Base-by-base conservation (phyloP, 2,797 vertebrate genomes). In the Aulostomus chinensis region DNA sequence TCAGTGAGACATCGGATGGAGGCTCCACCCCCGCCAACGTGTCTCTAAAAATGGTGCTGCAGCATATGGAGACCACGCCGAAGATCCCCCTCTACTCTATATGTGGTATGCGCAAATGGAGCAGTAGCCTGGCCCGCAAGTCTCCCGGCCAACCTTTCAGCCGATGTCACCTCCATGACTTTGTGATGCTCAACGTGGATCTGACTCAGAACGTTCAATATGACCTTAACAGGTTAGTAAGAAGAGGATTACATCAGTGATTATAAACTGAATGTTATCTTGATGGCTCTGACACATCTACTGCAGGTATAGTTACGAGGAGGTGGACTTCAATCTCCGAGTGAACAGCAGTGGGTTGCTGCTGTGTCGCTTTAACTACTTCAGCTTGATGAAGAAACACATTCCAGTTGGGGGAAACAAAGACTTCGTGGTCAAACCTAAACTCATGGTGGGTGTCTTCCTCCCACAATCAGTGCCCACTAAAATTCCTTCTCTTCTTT, bases 371-470 rank as follows among this genome's bases (percentile, higher is more conserved):
- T 98, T 99, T 79, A 98, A 99, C 83, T 90, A 91, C 79, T 98
- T 98, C 91, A 98, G 92, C 67, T 86, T 98, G 79, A 98, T 99
- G 97, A 99, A 98, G 87, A 99, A 99, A 76, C 91, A 95, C 58
- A 93, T 99, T 76, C 93, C 94, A 64, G 92, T 93, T 13, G 96
- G 96, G 36, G 95, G 97, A 49, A 94, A 94, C 67, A 93, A 94
- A 78, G 94, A 95, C 75, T 94, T 96, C 20, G 78, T 89, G 10
- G 91, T 99, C 68, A 98, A 95, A 78, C 94, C 97, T 36, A 98
- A 98, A 86, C 89, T 95, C 31, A 77, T 92, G 94, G 97, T 99
- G 78, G 79, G 76, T 43, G 21, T 38, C 5, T 13, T 18, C 3
- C 16, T 63, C 3, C 2, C 11, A 18, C 4, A 2, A 16, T 2